phyloP scores from a whole-genome alignment of 2,797 vertebrate species.

The Danio kyathit region DNA sequence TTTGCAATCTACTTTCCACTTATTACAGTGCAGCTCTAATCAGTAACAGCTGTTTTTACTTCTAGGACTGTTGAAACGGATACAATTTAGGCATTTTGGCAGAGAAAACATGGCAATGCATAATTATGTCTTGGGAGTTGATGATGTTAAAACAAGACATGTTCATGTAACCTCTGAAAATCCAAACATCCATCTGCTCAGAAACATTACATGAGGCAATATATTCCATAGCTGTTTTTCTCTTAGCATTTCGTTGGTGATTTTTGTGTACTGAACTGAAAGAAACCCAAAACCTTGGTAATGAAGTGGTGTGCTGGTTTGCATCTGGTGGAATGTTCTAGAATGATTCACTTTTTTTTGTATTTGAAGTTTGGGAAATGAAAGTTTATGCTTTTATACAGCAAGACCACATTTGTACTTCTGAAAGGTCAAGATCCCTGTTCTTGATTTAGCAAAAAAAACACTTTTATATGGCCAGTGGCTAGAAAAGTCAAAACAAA shows the following conservation, averaged over 20 bases:
- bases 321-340: conserved; percentile 5
- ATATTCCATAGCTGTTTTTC: conserved; percentile 12
- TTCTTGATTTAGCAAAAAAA: not conserved
- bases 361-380: not conserved
- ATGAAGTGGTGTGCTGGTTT: conserved; percentile 4
- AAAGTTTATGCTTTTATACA: conserved; percentile 26
- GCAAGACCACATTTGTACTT: not conserved
- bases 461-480: conserved; percentile 2
- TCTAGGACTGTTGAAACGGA: not conserved
- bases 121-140: conserved; percentile 18
- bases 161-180: conserved; percentile 18
- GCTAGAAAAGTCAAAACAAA: conserved; percentile 6
- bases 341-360: not conserved
- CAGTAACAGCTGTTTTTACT: conserved; percentile 23
- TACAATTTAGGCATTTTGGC: conserved; percentile 6
- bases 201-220: conserved; percentile 9
- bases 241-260: conserved; percentile 14
- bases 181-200: not conserved
- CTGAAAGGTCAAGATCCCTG: conserved; percentile 8
- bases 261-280: not conserved
- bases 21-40: conserved; percentile 25
- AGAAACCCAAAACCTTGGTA: not conserved
- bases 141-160: conserved; percentile 32
- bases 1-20: not conserved
- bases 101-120: not conserved